Evolutionary conservation across 2,113 vertebrate species (phyloP).

Genomic region (Oryzias celebensis): DNA sequence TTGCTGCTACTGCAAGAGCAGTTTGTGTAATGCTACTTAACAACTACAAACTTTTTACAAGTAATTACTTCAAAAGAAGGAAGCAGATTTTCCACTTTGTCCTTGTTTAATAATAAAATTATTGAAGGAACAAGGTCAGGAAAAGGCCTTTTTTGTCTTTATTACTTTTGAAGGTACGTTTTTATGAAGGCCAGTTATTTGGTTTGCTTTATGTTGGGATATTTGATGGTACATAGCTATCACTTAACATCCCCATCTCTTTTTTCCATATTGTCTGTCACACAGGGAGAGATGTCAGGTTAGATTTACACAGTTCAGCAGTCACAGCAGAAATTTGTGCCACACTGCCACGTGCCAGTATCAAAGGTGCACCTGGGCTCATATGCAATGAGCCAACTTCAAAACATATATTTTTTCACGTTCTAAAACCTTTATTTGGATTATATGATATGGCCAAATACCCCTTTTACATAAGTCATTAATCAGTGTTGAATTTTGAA

Average conservation of each 20-base stretch:
- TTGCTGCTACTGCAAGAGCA: no score
- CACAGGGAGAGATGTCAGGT: slow-evolving; percentile 37
- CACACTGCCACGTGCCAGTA: slow-evolving; percentile 35
- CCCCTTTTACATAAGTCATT: no score
- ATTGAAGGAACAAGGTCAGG: neutral
- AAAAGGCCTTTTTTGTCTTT: no score
- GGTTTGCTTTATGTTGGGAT: no score
- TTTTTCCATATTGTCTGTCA: neutral
- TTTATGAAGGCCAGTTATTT: no score
- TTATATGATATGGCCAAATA: no score
- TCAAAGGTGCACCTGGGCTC: slow-evolving; percentile 51
- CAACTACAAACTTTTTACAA: neutral
- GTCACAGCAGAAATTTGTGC: slow-evolving; percentile 41
- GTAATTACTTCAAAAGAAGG: slow-evolving; percentile 24
- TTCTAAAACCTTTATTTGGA: slow-evolving; percentile 1
- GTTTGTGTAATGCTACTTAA: neutral
- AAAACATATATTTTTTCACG: neutral
- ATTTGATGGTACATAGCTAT: neutral
- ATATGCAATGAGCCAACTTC: slow-evolving; percentile 25
- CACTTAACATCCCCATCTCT: slow-evolving; percentile 6
- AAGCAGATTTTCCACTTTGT: neutral
- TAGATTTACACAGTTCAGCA: slow-evolving; percentile 47
- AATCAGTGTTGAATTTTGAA: no score
- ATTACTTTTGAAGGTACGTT: no score
- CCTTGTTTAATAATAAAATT: neutral